Conservation (phyloP, 1,140 invertebrate genomes). For the Eriocheir sinensis region DNA sequence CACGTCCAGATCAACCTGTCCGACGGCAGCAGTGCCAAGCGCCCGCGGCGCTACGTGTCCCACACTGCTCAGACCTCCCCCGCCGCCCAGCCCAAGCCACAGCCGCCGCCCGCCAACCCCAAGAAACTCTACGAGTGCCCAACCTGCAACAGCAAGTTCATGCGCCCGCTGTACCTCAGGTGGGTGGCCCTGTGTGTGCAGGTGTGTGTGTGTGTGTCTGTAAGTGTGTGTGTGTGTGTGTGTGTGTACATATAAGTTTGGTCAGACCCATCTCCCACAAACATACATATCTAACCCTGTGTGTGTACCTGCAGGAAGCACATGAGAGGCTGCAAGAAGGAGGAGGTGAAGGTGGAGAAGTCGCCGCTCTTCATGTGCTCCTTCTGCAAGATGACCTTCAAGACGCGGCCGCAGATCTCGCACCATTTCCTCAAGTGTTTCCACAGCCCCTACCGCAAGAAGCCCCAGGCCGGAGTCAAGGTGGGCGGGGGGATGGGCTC, state of each 20-base stretch:
- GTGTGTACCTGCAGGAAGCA: slow-evolving; percentile 67
- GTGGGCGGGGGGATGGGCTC: not conserved
- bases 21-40: slow-evolving; percentile 54
- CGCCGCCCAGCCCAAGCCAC: not conserved
- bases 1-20: slow-evolving; percentile 75
- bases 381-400: slow-evolving; percentile 78
- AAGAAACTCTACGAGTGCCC: slow-evolving; percentile 72
- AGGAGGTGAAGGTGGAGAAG: slow-evolving; percentile 76
- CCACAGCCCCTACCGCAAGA: slow-evolving; percentile 73
- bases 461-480: slow-evolving; percentile 56
- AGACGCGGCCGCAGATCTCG: slow-evolving; percentile 75
- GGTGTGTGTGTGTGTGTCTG: not conserved
- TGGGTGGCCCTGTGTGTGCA: not conserved
- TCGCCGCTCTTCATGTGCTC: slow-evolving; percentile 75
- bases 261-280: too few species aligned
- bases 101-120: not conserved
- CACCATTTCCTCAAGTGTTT: slow-evolving; percentile 76
- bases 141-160: slow-evolving; percentile 77
- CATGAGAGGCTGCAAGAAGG: slow-evolving; percentile 76
- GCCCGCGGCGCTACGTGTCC: not conserved
- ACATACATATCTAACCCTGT: not conserved
- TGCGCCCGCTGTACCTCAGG: slow-evolving; percentile 73
- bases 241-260: too few species aligned
- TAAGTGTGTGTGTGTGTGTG: slow-evolving; percentile 35
- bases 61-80: slow-evolving; percentile 32